Evolutionary conservation across 2,113 vertebrate species (phyloP).

Genomic region (Clarias batrachus): DNA sequence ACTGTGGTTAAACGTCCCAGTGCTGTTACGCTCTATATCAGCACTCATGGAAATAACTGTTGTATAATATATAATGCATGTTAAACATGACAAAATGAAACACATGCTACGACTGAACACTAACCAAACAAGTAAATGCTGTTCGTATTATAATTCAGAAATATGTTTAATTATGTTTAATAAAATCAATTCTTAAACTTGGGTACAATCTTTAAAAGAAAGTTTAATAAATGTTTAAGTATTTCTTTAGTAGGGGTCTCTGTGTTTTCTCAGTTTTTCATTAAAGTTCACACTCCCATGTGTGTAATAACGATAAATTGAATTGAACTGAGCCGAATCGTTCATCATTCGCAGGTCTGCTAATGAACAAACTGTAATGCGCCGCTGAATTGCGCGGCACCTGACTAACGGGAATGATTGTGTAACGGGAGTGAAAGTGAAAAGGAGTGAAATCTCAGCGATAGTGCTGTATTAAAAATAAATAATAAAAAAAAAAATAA

Average conservation of each 20-base stretch:
- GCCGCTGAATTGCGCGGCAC: constrained; percentile 20
- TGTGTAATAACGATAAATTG: constrained; percentile 24
- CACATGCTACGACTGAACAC: background rate
- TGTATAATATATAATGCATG: too few species aligned
- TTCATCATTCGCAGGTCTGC: constrained; percentile 14
- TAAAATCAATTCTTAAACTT: background rate
- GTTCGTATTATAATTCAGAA: background rate
- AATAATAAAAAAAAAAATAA: constrained; percentile 24
- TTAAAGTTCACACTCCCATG: background rate
- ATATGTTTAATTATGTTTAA: background rate
- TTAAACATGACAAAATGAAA: background rate
- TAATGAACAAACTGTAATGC: constrained; percentile 25
- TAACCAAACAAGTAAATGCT: background rate
- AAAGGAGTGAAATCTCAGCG: background rate
- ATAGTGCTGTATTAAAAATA: background rate
- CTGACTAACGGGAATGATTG: constrained; percentile 38
- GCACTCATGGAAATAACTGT: too few species aligned
- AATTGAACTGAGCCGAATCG: constrained; percentile 7
- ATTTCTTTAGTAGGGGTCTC: background rate
- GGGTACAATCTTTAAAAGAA: background rate
- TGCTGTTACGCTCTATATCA: too few species aligned
- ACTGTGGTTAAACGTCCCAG: too few species aligned
- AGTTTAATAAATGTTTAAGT: background rate
- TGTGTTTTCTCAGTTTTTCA: constrained; percentile 12
- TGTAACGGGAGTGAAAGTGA: constrained; percentile 16